Evolutionary conservation across 1,140 invertebrate species (phyloP), one percentile per base, ranked within the genome.

Genomic region (Nixonia krombeini): DNA sequence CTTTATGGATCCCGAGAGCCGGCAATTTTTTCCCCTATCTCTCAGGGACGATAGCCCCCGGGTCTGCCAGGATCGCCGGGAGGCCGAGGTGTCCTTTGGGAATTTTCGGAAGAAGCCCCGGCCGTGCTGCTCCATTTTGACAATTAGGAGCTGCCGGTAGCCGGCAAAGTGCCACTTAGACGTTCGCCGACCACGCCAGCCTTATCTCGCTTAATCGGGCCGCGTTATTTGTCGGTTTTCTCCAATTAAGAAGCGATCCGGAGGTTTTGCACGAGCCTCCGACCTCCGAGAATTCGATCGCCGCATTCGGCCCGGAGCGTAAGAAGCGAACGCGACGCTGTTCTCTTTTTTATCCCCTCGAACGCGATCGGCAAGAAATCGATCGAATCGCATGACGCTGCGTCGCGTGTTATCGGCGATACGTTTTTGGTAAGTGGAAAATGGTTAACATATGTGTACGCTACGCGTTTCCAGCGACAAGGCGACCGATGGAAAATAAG

Each of bases 141-240:
- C 79, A 82, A 82, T 82, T 79, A 81, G 77, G 76, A 79, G 73
- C 65, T 58, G 57, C 72, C 75, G 68, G 79, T 81, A 78, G 79
- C 75, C 50, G 68, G 71, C 74, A 75, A 73, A 73, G 68, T 62
- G 59, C 77, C 79, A 79, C 74, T 80, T 78, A 73, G 67, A 51
- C 70, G 73, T 38, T 61, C 51, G 69, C 70, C 68, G 72, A 69
- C 73, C 71, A 55, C 42, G 51, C 62, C 74, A 59, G 69, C 56
- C 68, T 81, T 81, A 81, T 81, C 78, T 76, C 64, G 53, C 55
- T 74, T 70, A 75, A 81, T 81, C 79, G 67, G 70, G 41, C 58
- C 45, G 72, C 73, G 72, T 74, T 76, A 79, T 80, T 80, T 75
- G 79, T 76, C 75, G 66, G 74, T 74, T 72, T 75, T 78, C 78